Base-by-base conservation (phyloP, 1,140 invertebrate species). In the Macrotrachela quadricornifera region DNA sequence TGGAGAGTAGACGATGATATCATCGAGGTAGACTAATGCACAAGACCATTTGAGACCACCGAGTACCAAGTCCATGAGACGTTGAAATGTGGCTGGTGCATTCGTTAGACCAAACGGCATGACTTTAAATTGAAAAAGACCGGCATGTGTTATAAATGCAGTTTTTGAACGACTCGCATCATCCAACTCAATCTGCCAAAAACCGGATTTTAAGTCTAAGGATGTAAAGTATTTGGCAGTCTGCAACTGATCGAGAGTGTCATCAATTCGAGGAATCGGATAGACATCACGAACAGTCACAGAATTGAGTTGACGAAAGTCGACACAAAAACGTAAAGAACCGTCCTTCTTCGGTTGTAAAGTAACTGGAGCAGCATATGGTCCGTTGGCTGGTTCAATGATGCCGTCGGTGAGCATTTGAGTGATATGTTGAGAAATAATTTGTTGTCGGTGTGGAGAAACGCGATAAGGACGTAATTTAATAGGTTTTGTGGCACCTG, bases 1-100 rank as follows among this genome's bases (percentile, higher is more conserved):
- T 8, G 57, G 54, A 6, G 59, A 61, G 40, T 63, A 62, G 12
- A 75, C 57, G 0, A 75, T 56, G 1, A 75, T 61, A 51, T 77
- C 74, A 58, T 76, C 73, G 0, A 75, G 38, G 50, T 74, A 77
- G 0, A 69, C 41, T 15, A 42, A 42, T 3, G 41, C 21, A 30
- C 21, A 30, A 2, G 21, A 30, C 1, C 57, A 17, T 36, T 58
- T 45, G 14, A 57, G 17, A 0, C 46, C 55, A 10, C 46, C 13
- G 1, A 60, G 40, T 12, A 59, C 52, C 10, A 52, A 18, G 1
- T 54, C 50, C 57, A 60, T 56, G 1, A 55, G 37, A 14, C 44
- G 18, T 39, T 57, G 51, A 44, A 57, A 59, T 1, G 39, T 41
- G 12, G 43, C 46, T 11, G 50, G 46, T 17, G 55, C 56, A 50